phyloP scores from a whole-genome alignment of 2,797 vertebrate genomes.

The Eulemur rubriventer region DNA sequence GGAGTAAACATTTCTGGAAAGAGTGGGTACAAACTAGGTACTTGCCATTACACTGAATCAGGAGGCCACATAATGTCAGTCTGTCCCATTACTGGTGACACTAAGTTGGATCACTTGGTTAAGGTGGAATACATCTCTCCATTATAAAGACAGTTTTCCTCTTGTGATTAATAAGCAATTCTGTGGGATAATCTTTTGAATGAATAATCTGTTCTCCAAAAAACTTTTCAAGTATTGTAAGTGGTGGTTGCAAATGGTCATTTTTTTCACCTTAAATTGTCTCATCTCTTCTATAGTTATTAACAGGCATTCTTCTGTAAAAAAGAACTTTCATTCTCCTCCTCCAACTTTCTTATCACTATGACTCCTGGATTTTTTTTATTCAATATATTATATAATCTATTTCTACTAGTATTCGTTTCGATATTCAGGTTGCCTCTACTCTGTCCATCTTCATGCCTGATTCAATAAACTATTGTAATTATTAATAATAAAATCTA shows the following conservation, averaged over 20 bases:
- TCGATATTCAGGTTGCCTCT: neutral
- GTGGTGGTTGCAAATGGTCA: neutral
- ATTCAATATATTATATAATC: neutral
- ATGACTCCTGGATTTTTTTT: neutral
- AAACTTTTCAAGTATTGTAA: neutral
- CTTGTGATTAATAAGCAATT: neutral
- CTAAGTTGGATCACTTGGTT: neutral
- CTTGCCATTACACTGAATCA: neutral
- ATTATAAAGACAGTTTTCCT: neutral
- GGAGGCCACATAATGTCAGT: neutral
- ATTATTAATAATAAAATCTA: neutral
- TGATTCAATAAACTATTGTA: neutral
- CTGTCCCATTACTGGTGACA: neutral
- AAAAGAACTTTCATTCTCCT: neutral
- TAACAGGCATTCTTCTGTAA: neutral
- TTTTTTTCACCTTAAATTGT: neutral
- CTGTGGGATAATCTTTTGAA: neutral
- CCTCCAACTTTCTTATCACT: neutral
- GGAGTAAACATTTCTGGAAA: neutral
- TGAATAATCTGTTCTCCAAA: neutral
- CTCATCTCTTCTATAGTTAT: too few relatives aligned
- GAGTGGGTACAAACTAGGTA: neutral
- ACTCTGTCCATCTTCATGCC: neutral
- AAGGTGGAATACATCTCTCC: neutral
- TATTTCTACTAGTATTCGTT: constrained; percentile 5